Percentiles rank a stretch among this genome's conserved stretches.
These are phyloP conservation scores for Drosophila truncata DNA, from an alignment of 1,140 invertebrate species.

Conservation along the genomic window DNA sequence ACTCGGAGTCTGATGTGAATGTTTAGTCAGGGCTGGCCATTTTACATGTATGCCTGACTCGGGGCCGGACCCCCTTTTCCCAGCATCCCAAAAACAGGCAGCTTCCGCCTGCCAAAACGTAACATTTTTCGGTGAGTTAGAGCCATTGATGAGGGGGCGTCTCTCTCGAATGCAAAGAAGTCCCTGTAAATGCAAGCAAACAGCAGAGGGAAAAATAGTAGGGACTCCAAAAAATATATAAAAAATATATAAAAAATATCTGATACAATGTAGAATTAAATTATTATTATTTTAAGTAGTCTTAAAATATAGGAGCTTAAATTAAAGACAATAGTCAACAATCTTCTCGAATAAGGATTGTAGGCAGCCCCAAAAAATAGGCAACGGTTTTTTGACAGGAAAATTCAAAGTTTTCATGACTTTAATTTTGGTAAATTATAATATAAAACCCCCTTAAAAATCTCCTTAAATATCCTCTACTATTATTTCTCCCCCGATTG, in stretches of 20 bases:
- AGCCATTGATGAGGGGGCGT: conserved; percentile 35
- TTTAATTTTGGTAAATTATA: not conserved
- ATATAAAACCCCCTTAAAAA: not conserved
- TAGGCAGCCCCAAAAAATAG: not conserved
- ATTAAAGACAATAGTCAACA: not conserved
- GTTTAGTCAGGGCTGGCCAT: conserved; percentile 61
- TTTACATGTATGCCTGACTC: conserved; percentile 60
- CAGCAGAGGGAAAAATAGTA: not conserved
- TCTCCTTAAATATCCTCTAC: not conserved
- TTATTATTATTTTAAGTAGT: not conserved
- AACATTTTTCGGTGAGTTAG: conserved; percentile 52
- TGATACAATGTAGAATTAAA: not conserved
- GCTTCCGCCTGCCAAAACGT: conserved; percentile 70
- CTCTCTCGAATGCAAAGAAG: conserved; percentile 28
- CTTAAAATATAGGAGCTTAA: not conserved
- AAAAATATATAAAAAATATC: accelerated
- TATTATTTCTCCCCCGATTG: conserved; percentile 7
- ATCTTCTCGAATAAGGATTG: not conserved
- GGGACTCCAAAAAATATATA: accelerated
- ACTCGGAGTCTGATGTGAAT: conserved; percentile 59
- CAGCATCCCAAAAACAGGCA: conserved; percentile 8
- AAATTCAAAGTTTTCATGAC: not conserved
- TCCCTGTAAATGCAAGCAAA: not conserved
- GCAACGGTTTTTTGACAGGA: not conserved
- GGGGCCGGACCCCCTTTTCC: not conserved